Percentiles rank a stretch among this genome's conserved stretches.
Evolutionary conservation across 2,113 vertebrate genomes (phyloP).

Genomic region (Phylloscopus trochiloides): DNA sequence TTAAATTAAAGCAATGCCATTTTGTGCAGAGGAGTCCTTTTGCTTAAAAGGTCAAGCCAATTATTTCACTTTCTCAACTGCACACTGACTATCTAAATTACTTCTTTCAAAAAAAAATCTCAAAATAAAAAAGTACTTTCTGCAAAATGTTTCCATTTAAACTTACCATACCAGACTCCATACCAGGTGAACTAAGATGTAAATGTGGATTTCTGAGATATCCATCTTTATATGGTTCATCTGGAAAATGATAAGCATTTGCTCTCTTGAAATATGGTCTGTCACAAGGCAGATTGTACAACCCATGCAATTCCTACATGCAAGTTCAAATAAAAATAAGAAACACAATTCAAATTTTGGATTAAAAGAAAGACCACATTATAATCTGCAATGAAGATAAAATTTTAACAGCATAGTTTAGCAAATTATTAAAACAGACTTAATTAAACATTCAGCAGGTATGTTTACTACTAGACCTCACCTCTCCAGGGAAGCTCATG

Average conservation of each 20-base stretch:
- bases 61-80: neutral
- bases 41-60: neutral
- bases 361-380: neutral
- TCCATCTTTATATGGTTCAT: constrained; percentile 87
- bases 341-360: neutral
- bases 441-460: neutral
- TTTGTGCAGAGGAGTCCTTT: neutral
- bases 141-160: neutral
- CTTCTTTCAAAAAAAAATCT: neutral
- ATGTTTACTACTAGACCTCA: neutral
- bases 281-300: constrained; percentile 81
- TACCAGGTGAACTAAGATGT: constrained; percentile 78
- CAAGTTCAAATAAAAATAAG: neutral
- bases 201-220: constrained; percentile 89
- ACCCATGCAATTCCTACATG: constrained; percentile 84
- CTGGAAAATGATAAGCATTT: constrained; percentile 89
- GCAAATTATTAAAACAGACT: neutral
- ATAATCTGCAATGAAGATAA: neutral
- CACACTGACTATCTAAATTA: neutral
- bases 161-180: constrained; percentile 83
- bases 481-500: neutral
- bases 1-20: neutral
- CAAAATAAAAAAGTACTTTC: neutral
- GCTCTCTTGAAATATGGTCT: constrained; percentile 88
- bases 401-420: neutral